Evolutionary conservation across 2,113 vertebrate species (phyloP).

Genomic region (Hipposideros armiger): DNA sequence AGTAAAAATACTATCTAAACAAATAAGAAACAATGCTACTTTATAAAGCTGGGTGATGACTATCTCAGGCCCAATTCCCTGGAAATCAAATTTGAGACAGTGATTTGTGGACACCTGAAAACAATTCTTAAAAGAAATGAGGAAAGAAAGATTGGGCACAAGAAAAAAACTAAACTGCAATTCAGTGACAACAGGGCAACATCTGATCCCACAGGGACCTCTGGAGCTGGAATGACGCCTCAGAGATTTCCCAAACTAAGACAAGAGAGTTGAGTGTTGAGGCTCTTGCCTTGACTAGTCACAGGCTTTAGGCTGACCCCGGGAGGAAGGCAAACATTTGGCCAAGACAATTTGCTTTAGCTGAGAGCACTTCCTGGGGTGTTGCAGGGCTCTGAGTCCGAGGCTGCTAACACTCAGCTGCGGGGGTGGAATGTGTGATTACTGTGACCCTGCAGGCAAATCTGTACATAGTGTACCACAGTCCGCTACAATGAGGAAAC

Average conservation of each 20-base stretch:
- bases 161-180: not conserved
- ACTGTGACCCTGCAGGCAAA: not conserved
- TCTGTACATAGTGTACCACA: not conserved
- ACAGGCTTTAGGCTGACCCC: not conserved
- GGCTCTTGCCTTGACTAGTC: not conserved
- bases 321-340: not conserved
- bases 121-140: not conserved
- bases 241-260: not conserved
- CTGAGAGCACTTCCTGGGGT: not conserved
- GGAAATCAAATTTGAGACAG: slow-evolving; percentile 8
- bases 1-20: not conserved
- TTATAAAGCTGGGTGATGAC: not conserved
- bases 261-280: no score
- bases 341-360: not conserved
- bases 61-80: not conserved
- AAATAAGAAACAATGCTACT: not conserved
- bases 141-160: not conserved
- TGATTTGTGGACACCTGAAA: not conserved
- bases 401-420: no score
- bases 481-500: accelerated
- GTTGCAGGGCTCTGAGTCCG: not conserved
- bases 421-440: no score
- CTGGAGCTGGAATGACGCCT: not conserved
- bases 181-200: not conserved
- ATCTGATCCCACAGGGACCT: not conserved